phyloP scores from a whole-genome alignment of 1,140 invertebrate species.

The Hyposmocoma kahamanoa region DNA sequence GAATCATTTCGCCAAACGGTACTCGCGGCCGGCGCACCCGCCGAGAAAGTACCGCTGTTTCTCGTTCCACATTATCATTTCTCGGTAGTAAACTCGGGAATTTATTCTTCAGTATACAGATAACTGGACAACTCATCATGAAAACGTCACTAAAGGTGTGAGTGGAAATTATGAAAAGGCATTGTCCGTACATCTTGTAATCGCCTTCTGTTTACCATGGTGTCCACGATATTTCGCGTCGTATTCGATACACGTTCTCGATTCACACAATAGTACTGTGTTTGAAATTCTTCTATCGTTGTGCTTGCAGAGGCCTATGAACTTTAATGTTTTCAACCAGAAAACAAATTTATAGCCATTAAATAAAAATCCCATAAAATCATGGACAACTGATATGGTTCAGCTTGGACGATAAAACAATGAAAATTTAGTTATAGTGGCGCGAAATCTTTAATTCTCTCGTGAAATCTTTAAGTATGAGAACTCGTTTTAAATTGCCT shows the following conservation, averaged over 20 bases:
- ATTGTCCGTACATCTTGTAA: constrained; percentile 39
- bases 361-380: too few species aligned
- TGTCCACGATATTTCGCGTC: constrained; percentile 34
- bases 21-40: constrained; percentile 13
- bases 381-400: too few species aligned
- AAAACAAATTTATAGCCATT: too few species aligned
- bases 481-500: constrained; percentile 29
- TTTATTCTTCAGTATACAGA: not conserved
- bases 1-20: constrained; percentile 47
- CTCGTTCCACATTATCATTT: constrained; percentile 32
- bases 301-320: too few species aligned
- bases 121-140: not conserved
- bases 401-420: too few species aligned
- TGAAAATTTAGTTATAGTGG: too few species aligned
- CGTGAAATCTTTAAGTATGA: constrained; percentile 37
- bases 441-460: constrained; percentile 20
- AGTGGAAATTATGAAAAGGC: constrained; percentile 23
- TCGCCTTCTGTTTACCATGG: constrained; percentile 45
- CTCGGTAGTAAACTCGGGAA: not conserved
- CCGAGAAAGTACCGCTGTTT: constrained; percentile 57
- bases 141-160: not conserved
- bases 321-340: too few species aligned
- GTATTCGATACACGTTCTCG: constrained; percentile 62
- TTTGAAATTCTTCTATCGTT: constrained; percentile 54
- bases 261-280: constrained; percentile 62